Evolutionary conservation across 2,888 invertebrate genomes (phyloP), one percentile per base, ranked within the genome.

Genomic region (Ornithoptera priamus): DNA sequence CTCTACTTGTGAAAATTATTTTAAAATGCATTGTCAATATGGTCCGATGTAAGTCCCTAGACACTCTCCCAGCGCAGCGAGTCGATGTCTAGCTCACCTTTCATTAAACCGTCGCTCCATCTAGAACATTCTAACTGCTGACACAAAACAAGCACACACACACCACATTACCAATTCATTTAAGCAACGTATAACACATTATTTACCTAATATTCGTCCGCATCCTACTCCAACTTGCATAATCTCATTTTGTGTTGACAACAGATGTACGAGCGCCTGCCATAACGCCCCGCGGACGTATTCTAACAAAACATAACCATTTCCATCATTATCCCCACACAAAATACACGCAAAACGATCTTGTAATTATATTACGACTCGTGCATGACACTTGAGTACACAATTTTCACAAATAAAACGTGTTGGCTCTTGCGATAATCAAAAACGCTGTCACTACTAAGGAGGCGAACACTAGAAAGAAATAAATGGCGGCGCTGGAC

Each of bases 211-310:
- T 82, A 87, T 81, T 85, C 84, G 84, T 85, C 84, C 88, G 88
- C 87, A 91, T 90, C 61, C 86, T 86, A 83, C 83, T 85, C 85
- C 87, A 86, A 87, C 90, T 90, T 90, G 92, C 90, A 90, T 90
- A 91, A 90, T 92, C 87, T 86, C 90, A 89, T 90, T 89, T 86
- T 84, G 85, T 88, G 84, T 89, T 89, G 89, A 91, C 88, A 89
- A 89, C 88, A 86, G 88, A 88, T 85, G 86, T 85, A 80, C 84
- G 78, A 77, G 80, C 82, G 83, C 85, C 86, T 85, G 83, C 85
- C 91, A 92, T 90, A 77, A 80, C 87, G 83, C 80, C 78, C 77
- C 78, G 80, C 77, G 75, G 76, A 80, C 76, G 76, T 72, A 74
- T 75, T 72, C 72, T 76, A 72, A 75, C 73, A 71, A 74, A 71